phyloP scores from a whole-genome alignment of 2,113 vertebrate species.

The Potamarius usumacintae region DNA sequence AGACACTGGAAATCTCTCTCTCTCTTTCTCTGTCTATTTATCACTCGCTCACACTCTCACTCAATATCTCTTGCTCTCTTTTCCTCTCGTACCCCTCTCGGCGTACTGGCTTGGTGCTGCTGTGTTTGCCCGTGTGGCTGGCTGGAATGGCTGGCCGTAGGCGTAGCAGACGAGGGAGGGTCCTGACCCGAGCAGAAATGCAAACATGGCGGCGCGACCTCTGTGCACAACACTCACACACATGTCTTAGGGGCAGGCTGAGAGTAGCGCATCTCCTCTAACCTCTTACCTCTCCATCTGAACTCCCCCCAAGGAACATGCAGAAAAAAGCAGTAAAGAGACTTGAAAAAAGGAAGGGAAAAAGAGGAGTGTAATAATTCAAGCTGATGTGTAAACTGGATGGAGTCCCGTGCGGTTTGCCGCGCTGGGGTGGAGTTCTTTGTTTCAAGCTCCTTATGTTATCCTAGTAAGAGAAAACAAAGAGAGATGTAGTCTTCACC shows the following conservation, averaged over 20 bases:
- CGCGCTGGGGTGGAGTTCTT: constrained; percentile 50
- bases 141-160: constrained; percentile 66
- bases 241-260: constrained; percentile 77
- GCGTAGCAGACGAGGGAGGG: constrained; percentile 63
- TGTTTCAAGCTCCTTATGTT: constrained; percentile 52
- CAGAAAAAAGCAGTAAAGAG: constrained; percentile 54
- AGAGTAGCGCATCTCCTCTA: constrained; percentile 65
- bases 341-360: constrained; percentile 45
- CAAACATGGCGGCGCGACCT: constrained; percentile 73
- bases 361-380: constrained; percentile 60
- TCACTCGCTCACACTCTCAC: constrained; percentile 44
- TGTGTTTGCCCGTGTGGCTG: constrained; percentile 52
- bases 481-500: constrained; percentile 48
- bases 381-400: constrained; percentile 54
- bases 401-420: constrained; percentile 54
- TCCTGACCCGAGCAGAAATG: constrained; percentile 72
- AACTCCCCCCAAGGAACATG: constrained; percentile 67
- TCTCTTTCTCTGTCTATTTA: constrained; percentile 16
- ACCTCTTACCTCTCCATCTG: constrained; percentile 68
- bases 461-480: constrained; percentile 43
- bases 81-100: constrained; percentile 49
- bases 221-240: constrained; percentile 60
- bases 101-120: constrained; percentile 52
- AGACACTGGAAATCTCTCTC: constrained; percentile 54
- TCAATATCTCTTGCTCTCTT: constrained; percentile 43